A percentile compares a stretch with the other conserved stretches of the same genome.
Evolutionary conservation across 2,113 vertebrate species (phyloP).

Genomic region (Saiga tatarica): DNA sequence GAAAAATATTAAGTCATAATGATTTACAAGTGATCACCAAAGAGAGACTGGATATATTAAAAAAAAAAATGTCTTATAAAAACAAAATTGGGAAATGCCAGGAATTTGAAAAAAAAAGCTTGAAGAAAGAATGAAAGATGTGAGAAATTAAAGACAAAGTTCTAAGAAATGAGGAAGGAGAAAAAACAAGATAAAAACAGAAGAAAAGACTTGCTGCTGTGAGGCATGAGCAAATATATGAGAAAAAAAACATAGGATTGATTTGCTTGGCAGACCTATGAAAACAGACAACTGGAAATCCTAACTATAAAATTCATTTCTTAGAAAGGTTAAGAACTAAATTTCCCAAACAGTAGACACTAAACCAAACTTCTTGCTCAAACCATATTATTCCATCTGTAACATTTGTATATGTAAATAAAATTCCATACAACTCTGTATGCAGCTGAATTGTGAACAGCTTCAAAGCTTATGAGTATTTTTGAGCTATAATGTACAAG

Average conservation of each 20-base stretch:
- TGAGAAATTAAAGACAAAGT: not conserved
- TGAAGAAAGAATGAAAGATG: not conserved
- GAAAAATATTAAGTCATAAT: slow-evolving; percentile 34
- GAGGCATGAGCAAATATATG: not conserved
- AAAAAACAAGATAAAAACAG: not conserved
- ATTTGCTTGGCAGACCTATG: not conserved
- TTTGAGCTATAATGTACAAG: not conserved
- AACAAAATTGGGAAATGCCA: slow-evolving; percentile 9
- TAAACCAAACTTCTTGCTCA: not conserved
- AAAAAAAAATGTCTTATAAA: slow-evolving; percentile 7
- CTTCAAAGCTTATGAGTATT: not conserved
- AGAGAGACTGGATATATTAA: not conserved
- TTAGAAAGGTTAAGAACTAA: not conserved
- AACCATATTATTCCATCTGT: not conserved
- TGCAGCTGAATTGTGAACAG: slow-evolving; percentile 9
- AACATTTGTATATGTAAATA: not conserved
- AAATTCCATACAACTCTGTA: not conserved
- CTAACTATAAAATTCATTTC: not conserved
- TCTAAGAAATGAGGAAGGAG: not conserved
- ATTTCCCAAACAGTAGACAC: not conserved
- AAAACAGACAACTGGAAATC: slow-evolving; percentile 19
- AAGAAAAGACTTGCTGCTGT: not conserved
- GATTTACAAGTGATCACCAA: slow-evolving; percentile 42
- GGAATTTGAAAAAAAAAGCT: not conserved
- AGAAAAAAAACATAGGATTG: not conserved